phyloP scores from a whole-genome alignment of 2,888 invertebrate genomes.

The Aromia moschata region DNA sequence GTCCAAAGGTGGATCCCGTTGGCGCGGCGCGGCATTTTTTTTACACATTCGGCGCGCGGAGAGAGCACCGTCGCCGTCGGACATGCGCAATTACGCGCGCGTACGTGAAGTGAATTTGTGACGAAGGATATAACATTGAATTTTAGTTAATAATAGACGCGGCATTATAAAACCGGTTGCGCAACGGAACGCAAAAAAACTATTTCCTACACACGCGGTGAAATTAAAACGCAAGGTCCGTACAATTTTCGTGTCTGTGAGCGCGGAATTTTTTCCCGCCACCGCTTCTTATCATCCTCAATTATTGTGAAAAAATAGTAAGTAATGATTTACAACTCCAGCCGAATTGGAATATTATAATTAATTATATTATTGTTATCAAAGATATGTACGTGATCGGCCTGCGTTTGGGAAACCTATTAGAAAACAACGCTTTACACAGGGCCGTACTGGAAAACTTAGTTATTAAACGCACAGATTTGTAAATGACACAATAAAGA shows the following conservation, averaged over 20 bases:
- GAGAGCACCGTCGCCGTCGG: conserved; percentile 1
- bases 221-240: conserved; percentile 20
- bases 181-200: conserved; percentile 43
- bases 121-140: conserved; percentile 52
- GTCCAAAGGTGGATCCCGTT: too few species aligned
- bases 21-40: not conserved
- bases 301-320: too few species aligned
- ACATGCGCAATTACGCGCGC: conserved; percentile 9
- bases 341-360: too few species aligned
- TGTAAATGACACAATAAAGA: too few species aligned
- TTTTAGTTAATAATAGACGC: conserved; percentile 50
- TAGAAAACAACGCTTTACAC: too few species aligned
- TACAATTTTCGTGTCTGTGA: not conserved
- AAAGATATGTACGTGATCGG: too few species aligned
- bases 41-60: not conserved
- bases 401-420: too few species aligned
- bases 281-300: not conserved
- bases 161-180: conserved; percentile 49
- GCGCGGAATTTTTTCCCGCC: not conserved
- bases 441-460: too few species aligned
- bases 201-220: conserved; percentile 38
- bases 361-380: too few species aligned
- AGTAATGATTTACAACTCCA: too few species aligned
- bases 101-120: conserved; percentile 31
- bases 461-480: too few species aligned